Conservation (phyloP, 2,888 invertebrate genomes). For the Taphrorychus bicolor region DNA sequence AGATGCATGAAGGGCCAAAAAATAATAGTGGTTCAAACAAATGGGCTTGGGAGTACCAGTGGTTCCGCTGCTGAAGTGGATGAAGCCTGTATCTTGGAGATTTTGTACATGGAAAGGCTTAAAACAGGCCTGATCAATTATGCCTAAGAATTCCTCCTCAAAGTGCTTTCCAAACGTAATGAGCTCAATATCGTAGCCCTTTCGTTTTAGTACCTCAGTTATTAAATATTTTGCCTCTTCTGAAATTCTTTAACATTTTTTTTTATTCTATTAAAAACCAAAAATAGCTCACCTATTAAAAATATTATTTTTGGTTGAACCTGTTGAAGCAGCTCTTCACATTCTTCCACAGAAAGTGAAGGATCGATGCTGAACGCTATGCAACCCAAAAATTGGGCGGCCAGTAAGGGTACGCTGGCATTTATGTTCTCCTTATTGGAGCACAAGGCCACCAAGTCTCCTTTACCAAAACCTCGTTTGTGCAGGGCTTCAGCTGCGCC, state of each 20-base stretch:
- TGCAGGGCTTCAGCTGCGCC: constrained; percentile 2
- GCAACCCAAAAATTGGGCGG: constrained; percentile 24
- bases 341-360: constrained; percentile 11
- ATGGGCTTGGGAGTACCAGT: constrained; percentile 54
- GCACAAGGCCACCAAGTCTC: constrained; percentile 24
- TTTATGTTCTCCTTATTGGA: constrained; percentile 20
- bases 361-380: neutral
- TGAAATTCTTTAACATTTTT: too few species aligned
- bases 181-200: constrained; percentile 24
- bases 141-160: constrained; percentile 45
- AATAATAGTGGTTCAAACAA: constrained; percentile 41
- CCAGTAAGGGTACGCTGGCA: constrained; percentile 17
- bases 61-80: constrained; percentile 53
- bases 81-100: constrained; percentile 43
- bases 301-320: constrained; percentile 27
- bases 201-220: neutral
- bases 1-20: neutral
- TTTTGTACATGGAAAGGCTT: constrained; percentile 40
- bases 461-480: constrained; percentile 10
- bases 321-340: constrained; percentile 9
- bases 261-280: too few species aligned
- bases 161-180: neutral
- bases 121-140: constrained; percentile 48
- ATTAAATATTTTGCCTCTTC: neutral
- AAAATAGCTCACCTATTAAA: neutral